Evolutionary conservation across 2,888 invertebrate genomes (phyloP), one percentile per base, ranked within the genome.

Genomic region (Yponomeuta cagnagella): DNA sequence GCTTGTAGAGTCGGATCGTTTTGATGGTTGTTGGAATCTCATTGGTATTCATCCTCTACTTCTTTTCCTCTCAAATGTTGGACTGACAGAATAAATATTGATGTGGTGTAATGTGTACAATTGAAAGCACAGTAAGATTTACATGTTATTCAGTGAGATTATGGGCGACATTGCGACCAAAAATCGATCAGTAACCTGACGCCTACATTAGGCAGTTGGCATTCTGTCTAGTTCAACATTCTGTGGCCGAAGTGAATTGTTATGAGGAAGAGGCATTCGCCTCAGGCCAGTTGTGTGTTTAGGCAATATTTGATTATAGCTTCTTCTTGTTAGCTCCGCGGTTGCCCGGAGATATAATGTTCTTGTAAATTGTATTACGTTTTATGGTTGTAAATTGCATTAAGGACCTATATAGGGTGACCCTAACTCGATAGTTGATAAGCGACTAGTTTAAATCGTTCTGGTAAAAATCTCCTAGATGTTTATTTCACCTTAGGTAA

Each of bases 301-400:
- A 10, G 65, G 65, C 65, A 33, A 65, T 65, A 65, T 65, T 65
- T 65, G 65, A 65, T 65, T 65, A 65, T 30, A 30, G 65, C 65
- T 30, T 33, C 68, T 68, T 37, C 68, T 68, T 68, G 68, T 68
- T 68, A 37, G 68, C 68, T 30, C 68, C 37, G 68, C 48, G 68
- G 68, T 23, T 6, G 68, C 68, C 68, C n/a, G 23, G 68, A 68
- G 68, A 68, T 48, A 68, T 68, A 23, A 67, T 68, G 37, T 68
- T 68, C 37, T 68, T 37, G 43, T 43, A 68, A 68, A 68, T 68
- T 68, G 68, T 48, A 68, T 68, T 68, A 67, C 37, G 67, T 67
- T 43, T n/a, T 68, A 48, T 68, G 48, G 68, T 68, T 68, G 68
- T 43, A 68, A 68, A 68, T 68, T 68, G 48, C 48, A 68, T 68